Conservation (phyloP, 2,888 invertebrate genomes). For the Clunio marinus region DNA sequence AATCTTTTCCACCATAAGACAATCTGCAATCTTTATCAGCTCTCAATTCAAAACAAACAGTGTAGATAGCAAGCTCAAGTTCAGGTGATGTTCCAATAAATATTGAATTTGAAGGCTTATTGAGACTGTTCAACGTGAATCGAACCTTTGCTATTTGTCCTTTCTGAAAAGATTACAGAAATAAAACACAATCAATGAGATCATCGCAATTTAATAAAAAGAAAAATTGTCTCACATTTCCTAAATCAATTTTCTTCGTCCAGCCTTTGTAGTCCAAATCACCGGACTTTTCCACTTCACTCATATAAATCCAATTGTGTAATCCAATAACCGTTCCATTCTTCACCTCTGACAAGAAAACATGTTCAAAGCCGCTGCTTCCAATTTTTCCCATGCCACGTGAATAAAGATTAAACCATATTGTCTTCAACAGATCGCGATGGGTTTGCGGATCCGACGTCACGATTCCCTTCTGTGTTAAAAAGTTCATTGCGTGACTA, state of each 20-base stretch:
- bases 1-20: conserved; percentile 64
- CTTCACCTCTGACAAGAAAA: conserved; percentile 83
- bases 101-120: conserved; percentile 73
- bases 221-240: conserved; percentile 58
- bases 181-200: conserved; percentile 43
- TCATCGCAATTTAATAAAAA: conserved; percentile 39
- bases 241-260: conserved; percentile 64
- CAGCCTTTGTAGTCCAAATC: conserved; percentile 75
- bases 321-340: conserved; percentile 73
- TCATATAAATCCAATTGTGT: conserved; percentile 88
- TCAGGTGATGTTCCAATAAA: conserved; percentile 87
- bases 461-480: conserved; percentile 57
- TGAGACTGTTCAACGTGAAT: conserved; percentile 63
- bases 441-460: conserved; percentile 65
- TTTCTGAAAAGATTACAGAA: too few species aligned
- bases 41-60: conserved; percentile 76
- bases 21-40: conserved; percentile 71
- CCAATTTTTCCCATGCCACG: conserved; percentile 73
- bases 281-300: conserved; percentile 67
- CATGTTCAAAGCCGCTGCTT: conserved; percentile 89
- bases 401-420: conserved; percentile 81
- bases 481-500: conserved; percentile 60
- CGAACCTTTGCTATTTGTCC: conserved; percentile 69
- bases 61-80: conserved; percentile 84
- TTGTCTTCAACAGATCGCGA: conserved; percentile 64